These are phyloP conservation scores for Falcunculus frontatus DNA, from an alignment of 2,113 vertebrate species.

Conservation along the genomic window DNA sequence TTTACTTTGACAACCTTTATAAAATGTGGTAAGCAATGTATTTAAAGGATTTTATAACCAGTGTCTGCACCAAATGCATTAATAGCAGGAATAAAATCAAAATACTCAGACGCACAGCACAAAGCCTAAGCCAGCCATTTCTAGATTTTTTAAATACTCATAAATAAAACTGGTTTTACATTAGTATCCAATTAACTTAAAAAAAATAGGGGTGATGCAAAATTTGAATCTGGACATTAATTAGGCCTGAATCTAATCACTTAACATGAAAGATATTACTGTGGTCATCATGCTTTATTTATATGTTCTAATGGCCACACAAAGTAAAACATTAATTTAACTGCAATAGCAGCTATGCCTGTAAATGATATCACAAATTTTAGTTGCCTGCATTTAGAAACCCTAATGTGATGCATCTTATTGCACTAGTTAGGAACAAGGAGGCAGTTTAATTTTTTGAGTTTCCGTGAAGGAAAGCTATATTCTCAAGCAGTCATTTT, in stretches of 20 bases:
- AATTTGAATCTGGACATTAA: neutral
- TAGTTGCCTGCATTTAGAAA: slow-evolving; percentile 12
- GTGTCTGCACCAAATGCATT: neutral
- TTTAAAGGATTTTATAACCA: slow-evolving; percentile 37
- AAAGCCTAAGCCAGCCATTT: neutral
- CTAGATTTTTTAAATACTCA: neutral
- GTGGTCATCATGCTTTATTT: slow-evolving; percentile 24
- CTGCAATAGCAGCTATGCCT: neutral
- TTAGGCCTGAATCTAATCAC: neutral
- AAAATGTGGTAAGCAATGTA: neutral
- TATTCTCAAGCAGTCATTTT: neutral
- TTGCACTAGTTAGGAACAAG: neutral
- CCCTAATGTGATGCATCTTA: neutral
- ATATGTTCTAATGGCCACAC: neutral
- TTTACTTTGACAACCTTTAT: neutral
- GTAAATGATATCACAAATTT: slow-evolving; percentile 31
- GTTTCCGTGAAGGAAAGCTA: neutral
- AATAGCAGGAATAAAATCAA: slow-evolving; percentile 27
- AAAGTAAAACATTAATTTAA: slow-evolving; percentile 37
- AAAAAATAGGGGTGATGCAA: neutral
- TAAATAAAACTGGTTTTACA: slow-evolving; percentile 13
- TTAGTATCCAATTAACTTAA: neutral
- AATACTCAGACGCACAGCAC: neutral
- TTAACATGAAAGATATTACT: neutral
- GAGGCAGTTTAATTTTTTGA: slow-evolving; percentile 4